Evolutionary conservation across 1,140 invertebrate species (phyloP).

Genomic region (Ruditapes philippinarum): DNA sequence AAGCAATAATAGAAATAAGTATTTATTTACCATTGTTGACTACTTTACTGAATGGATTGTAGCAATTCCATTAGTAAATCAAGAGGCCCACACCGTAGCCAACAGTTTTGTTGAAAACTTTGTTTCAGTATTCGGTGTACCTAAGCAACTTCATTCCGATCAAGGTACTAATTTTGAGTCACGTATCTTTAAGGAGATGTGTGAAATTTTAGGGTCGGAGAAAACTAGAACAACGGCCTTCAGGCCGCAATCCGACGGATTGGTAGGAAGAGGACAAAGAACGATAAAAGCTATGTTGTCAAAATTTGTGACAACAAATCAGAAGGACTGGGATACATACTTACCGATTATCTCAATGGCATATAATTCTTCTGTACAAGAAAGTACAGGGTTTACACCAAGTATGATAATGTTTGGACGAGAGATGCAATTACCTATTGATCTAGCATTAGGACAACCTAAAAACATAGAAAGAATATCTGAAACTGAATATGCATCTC

Average conservation of each 20-base stretch:
- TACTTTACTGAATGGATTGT: no score
- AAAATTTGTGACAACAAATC: not conserved
- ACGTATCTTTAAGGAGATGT: not conserved
- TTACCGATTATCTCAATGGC: not conserved
- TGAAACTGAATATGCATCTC: no score
- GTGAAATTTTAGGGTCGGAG: no score
- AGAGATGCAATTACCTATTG: no score
- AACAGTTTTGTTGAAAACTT: no score
- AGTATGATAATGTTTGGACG: no score
- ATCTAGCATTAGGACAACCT: no score
- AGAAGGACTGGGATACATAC: not conserved
- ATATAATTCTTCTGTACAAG: no score
- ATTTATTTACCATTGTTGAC: not conserved
- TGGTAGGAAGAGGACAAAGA: not conserved
- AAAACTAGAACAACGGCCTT: not conserved
- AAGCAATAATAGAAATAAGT: not conserved
- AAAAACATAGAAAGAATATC: no score
- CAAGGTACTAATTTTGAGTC: slow-evolving; percentile 73
- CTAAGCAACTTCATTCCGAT: slow-evolving; percentile 82
- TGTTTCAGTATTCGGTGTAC: slow-evolving; percentile 85
- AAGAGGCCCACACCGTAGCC: no score
- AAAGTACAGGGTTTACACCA: no score
- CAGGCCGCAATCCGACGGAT: slow-evolving; percentile 16
- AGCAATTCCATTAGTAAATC: no score
- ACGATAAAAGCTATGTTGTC: not conserved